Percentiles rank a stretch among this genome's conserved stretches.
Evolutionary conservation across 2,888 invertebrate species (phyloP).

Genomic region (Drosophila setosimentum): DNA sequence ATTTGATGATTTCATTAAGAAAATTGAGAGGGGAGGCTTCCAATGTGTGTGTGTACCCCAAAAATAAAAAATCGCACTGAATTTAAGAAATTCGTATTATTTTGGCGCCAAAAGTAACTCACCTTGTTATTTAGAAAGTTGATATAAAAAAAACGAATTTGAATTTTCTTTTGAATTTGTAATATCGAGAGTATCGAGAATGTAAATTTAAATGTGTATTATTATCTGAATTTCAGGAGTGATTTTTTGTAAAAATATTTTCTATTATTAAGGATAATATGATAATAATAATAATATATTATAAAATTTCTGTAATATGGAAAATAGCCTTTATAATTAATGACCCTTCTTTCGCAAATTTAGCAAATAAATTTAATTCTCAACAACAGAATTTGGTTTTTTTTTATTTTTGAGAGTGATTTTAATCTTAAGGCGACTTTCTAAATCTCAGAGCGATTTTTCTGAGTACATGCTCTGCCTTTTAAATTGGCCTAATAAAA

Average conservation of each 20-base stretch:
- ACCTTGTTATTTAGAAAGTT: neutral
- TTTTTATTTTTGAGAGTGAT: neutral
- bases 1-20: slow-evolving; percentile 79
- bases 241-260: neutral
- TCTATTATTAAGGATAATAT: neutral
- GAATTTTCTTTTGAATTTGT: too few species aligned
- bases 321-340: too few species aligned
- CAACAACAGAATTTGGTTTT: neutral
- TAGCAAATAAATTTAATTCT: neutral
- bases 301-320: too few species aligned
- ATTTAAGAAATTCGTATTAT: neutral
- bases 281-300: too few species aligned
- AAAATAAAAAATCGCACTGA: neutral
- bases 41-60: neutral
- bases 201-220: neutral
- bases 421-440: neutral
- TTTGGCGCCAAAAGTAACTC: neutral
- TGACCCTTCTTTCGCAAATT: neutral
- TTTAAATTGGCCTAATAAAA: slow-evolving; percentile 31
- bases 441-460: neutral
- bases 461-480: slow-evolving; percentile 3
- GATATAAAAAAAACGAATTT: neutral
- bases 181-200: neutral
- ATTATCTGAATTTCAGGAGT: too few species aligned
- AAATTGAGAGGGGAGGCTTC: slow-evolving; percentile 50